These are phyloP conservation scores for Propithecus perrieri DNA, from an alignment of 2,797 vertebrate species.

Conservation along the genomic window DNA sequence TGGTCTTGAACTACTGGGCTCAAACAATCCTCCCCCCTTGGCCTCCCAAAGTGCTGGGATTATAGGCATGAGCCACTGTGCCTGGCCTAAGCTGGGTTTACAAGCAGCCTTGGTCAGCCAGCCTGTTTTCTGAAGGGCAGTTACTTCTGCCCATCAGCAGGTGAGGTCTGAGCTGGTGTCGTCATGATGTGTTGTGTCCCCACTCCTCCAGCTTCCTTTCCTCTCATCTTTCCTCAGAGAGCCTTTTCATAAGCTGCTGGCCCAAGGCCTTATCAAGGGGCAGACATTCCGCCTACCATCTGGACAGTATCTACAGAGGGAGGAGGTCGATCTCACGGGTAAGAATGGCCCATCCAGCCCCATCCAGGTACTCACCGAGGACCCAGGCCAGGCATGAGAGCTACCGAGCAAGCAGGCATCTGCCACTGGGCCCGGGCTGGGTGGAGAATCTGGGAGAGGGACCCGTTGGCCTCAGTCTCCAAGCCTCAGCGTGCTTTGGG, in stretches of 20 bases:
- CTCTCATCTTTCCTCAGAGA: conserved; percentile 87
- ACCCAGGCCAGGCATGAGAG: neutral
- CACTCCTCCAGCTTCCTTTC: neutral
- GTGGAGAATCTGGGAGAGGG: neutral
- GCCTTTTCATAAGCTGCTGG: conserved; percentile 95
- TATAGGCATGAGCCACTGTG: neutral
- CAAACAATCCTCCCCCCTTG: neutral
- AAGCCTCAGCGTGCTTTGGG: neutral
- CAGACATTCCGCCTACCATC: conserved; percentile 91
- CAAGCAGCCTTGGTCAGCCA: neutral
- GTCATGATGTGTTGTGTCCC: conserved; percentile 42
- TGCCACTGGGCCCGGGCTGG: neutral
- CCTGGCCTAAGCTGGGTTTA: neutral
- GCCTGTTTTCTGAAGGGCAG: neutral
- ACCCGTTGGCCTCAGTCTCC: neutral
- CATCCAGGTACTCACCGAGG: neutral
- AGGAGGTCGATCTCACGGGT: conserved; percentile 96
- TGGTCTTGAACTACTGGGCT: too few relatives aligned
- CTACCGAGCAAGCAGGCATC: neutral
- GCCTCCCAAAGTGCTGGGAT: neutral
- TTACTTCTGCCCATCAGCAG: neutral
- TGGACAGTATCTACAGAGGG: conserved; percentile 92
- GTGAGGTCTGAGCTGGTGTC: neutral
- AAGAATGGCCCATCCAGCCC: conserved; percentile 31
- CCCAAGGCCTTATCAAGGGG: conserved; percentile 98